Conservation (phyloP, 2,888 invertebrate genomes). For the Galerucella calmariensis region DNA sequence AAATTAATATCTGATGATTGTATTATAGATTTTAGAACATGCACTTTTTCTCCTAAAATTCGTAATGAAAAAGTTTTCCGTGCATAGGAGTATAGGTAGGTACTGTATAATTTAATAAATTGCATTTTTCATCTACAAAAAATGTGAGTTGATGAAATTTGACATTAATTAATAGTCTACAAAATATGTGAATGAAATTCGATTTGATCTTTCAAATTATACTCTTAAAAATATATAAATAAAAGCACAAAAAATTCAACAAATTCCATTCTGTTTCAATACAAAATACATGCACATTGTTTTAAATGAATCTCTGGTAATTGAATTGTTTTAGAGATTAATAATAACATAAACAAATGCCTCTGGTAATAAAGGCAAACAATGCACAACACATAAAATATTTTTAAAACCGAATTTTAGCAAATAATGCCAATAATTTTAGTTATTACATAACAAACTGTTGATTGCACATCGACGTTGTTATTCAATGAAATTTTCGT, state of each 20-base stretch:
- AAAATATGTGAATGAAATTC: not conserved
- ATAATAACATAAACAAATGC: conserved; percentile 8
- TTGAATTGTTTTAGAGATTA: not conserved
- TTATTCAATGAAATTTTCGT: not conserved
- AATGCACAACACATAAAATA: not conserved
- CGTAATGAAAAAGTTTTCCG: too few relatives aligned
- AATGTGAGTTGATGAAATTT: too few relatives aligned
- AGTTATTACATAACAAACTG: conserved; percentile 2
- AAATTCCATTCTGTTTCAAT: not conserved
- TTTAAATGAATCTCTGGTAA: not conserved
- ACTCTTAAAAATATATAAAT: conserved; percentile 1
- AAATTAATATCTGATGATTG: too few relatives aligned
- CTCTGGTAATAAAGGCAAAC: conserved; percentile 5
- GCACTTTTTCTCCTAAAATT: too few relatives aligned
- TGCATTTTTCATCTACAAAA: too few relatives aligned
- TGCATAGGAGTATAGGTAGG: too few relatives aligned
- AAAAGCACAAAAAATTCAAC: not conserved
- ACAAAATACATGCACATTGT: not conserved
- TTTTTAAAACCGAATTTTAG: not conserved
- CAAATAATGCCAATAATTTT: conserved; percentile 6
- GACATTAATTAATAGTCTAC: too few relatives aligned
- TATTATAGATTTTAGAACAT: too few relatives aligned
- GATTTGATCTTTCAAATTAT: not conserved
- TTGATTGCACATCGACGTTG: not conserved
- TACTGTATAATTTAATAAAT: too few relatives aligned